Evolutionary conservation across 2,113 vertebrate species (phyloP), one percentile per base, ranked within the genome.

Genomic region (Muntiacus muntjak): DNA sequence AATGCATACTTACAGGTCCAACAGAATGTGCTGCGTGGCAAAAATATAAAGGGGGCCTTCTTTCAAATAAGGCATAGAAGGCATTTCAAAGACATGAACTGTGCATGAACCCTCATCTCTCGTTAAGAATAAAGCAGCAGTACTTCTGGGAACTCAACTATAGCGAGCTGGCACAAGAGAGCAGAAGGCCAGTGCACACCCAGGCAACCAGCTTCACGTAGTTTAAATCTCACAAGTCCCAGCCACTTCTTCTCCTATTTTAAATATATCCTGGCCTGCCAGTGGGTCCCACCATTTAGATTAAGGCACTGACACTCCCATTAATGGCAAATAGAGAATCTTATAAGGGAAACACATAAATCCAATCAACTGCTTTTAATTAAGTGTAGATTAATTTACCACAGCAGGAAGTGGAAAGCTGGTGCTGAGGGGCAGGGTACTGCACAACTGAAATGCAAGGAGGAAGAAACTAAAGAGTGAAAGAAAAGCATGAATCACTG

Each of bases 51-150:
- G 84, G 81, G 57, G 54, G 71, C 52, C 95, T 96, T 96, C 97
- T 97, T 97, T 98, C 97, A 96, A 95, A 81, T 78, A 96, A 88
- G 78, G 81, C 95, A 85, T 28, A 88, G 90, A 94, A 97, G 83
- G 94, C 84, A 54, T 97, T 97, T 97, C 94, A 97, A 98, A 98
- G 97, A 94, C 85, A 0, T 96, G 96, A 96, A 97, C 97, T 97
- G 90, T 96, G 94, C 62, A 45, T 97, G 96, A 98, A 96, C 97
- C 76, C 97, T 94, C 85, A 90, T 95, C 90, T 95, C 79, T 93
- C 62, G 7, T 95, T 74, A 89, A 93, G 87, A 91, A 95, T 60
- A 96, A 93, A 84, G 93, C 87, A 89, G 92, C 74, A 93, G 67
- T 93, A 64, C 94, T 98, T 96, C 89, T 97, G 97, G 94, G 95